phyloP scores from a whole-genome alignment of 2,113 vertebrate genomes.

The Vimba vimba region DNA sequence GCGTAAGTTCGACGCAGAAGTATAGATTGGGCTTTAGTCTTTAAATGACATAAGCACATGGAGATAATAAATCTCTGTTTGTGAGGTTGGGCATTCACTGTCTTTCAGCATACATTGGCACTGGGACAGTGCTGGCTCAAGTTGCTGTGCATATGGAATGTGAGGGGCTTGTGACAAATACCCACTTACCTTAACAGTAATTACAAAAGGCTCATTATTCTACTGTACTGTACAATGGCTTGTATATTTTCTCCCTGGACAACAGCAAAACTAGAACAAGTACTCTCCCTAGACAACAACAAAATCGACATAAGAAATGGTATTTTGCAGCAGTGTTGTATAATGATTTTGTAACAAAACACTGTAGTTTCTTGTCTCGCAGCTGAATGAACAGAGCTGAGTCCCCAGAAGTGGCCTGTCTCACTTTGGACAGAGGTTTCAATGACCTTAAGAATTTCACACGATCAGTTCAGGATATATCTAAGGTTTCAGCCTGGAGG shows the following conservation, averaged over 20 bases:
- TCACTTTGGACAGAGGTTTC: not conserved
- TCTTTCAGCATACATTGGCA: slow-evolving; percentile 40
- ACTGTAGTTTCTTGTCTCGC: not conserved
- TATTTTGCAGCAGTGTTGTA: not conserved
- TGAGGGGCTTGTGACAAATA: slow-evolving; percentile 59
- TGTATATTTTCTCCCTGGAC: slow-evolving; percentile 2
- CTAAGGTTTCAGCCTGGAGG: slow-evolving; percentile 11
- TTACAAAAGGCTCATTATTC: slow-evolving; percentile 56
- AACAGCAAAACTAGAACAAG: not conserved
- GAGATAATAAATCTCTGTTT: slow-evolving; percentile 43
- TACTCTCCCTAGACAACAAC: not conserved
- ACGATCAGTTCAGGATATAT: not conserved
- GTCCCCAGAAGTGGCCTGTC: not conserved
- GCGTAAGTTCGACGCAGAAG: too few species aligned
- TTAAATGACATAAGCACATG: slow-evolving; percentile 40
- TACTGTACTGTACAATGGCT: slow-evolving; percentile 36
- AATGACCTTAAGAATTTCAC: slow-evolving; percentile 7
- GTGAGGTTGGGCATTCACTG: slow-evolving; percentile 38
- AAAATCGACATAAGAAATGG: not conserved
- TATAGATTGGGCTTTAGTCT: too few species aligned
- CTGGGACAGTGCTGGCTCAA: slow-evolving; percentile 41
- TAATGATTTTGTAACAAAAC: slow-evolving; percentile 27
- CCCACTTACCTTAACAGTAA: slow-evolving; percentile 59
- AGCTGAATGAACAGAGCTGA: slow-evolving; percentile 19
- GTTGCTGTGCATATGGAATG: slow-evolving; percentile 55